These are phyloP conservation scores for Melanotaenia nigrans DNA, from an alignment of 2,797 vertebrate species.

Conservation along the genomic window DNA sequence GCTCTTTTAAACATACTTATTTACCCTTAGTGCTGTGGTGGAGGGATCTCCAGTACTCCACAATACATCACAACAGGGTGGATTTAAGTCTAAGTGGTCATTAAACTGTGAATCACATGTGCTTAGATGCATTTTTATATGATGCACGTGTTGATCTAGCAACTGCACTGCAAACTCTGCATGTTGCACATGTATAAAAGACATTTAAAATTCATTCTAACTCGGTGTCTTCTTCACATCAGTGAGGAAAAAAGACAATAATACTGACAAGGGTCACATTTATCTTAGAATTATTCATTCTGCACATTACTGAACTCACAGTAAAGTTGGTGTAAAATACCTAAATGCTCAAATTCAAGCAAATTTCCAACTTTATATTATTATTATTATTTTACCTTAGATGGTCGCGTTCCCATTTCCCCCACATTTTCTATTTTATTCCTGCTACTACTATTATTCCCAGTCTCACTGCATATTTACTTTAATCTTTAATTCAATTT, in stretches of 20 bases:
- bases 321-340: neutral
- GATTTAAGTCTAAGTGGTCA: slow-evolving; percentile 61
- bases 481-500: too few species aligned
- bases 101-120: slow-evolving; percentile 39
- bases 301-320: too few species aligned
- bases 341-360: neutral
- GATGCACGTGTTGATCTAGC: slow-evolving; percentile 4
- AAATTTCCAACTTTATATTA: neutral
- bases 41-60: slow-evolving; percentile 42
- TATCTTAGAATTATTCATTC: too few species aligned
- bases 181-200: neutral
- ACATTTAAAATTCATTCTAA: neutral
- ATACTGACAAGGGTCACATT: too few species aligned
- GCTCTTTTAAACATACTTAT: slow-evolving; percentile 75
- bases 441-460: too few species aligned
- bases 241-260: too few species aligned
- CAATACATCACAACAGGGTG: slow-evolving; percentile 44
- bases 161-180: neutral
- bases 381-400: too few species aligned
- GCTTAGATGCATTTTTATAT: slow-evolving; percentile 15
- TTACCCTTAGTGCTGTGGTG: slow-evolving; percentile 62
- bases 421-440: too few species aligned
- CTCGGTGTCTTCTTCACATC: too few species aligned
- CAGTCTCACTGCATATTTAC: too few species aligned
- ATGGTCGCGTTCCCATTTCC: too few species aligned